Conservation (phyloP, 2,797 vertebrate species). For the Poecilia picta region DNA sequence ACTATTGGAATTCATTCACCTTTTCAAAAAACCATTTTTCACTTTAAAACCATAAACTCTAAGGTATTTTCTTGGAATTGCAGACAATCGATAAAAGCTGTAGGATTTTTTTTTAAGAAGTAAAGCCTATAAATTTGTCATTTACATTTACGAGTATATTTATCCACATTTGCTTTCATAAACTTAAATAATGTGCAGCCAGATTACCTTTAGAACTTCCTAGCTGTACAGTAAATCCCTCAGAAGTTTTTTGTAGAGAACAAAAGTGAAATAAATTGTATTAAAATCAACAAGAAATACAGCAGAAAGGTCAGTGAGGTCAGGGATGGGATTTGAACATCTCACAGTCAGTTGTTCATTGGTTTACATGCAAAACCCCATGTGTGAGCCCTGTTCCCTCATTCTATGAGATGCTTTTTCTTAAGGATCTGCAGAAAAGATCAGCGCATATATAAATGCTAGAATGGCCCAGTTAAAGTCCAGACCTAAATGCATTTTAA, state of each 20-base stretch:
- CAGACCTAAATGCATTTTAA: not conserved
- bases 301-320: not conserved
- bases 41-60: not conserved
- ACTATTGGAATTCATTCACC: not conserved
- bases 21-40: constrained; percentile 11
- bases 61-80: not conserved
- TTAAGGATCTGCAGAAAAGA: not conserved
- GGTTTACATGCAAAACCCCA: not conserved
- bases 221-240: not conserved
- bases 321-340: not conserved
- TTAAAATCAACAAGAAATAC: not conserved
- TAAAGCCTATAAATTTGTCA: not conserved
- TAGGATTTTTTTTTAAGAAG: not conserved
- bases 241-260: not conserved
- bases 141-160: not conserved
- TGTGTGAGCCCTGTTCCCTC: not conserved
- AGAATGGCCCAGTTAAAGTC: not conserved
- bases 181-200: not conserved
- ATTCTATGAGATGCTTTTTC: not conserved
- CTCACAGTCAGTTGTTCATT: not conserved
- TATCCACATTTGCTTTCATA: not conserved
- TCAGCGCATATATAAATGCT: not conserved
- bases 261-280: not conserved
- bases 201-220: not conserved
- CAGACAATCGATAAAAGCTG: not conserved